Conservation (phyloP, 2,113 vertebrate genomes). For the Planiliza haematocheilus region DNA sequence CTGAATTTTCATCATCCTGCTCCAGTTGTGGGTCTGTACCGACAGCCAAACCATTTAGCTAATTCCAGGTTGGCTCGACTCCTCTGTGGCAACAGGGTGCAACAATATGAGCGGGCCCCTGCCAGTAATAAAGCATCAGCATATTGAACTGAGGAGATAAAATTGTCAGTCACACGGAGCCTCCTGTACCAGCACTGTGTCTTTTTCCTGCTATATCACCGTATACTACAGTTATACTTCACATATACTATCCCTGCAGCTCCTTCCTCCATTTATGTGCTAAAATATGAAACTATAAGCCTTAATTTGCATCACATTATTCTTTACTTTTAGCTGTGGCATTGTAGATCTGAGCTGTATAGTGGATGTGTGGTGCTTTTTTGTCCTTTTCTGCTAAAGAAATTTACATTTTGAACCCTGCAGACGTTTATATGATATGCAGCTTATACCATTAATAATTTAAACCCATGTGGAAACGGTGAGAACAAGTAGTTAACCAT, state of each 20-base stretch:
- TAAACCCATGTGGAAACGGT: neutral
- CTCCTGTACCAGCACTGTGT: constrained; percentile 28
- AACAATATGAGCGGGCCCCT: constrained; percentile 38
- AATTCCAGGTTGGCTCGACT: constrained; percentile 48
- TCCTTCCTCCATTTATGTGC: no score
- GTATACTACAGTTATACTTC: neutral
- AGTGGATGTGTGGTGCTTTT: no score
- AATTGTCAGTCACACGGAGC: constrained; percentile 66
- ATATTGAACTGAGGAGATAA: constrained; percentile 70
- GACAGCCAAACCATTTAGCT: constrained; percentile 47
- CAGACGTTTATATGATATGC: neutral
- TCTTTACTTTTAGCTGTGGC: no score
- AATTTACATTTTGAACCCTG: no score
- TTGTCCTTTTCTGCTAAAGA: no score
- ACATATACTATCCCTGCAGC: neutral
- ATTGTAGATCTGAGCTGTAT: no score
- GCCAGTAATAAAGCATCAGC: constrained; percentile 65
- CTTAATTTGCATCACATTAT: no score
- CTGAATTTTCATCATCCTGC: constrained; percentile 15
- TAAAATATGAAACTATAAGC: no score
- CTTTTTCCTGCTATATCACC: no score
- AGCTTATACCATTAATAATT: neutral
- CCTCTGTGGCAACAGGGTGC: constrained; percentile 41
- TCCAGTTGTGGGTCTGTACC: constrained; percentile 6
- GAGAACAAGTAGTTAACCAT: neutral